phyloP scores from a whole-genome alignment of 1,140 invertebrate genomes.

The Trinorchestia longiramus region DNA sequence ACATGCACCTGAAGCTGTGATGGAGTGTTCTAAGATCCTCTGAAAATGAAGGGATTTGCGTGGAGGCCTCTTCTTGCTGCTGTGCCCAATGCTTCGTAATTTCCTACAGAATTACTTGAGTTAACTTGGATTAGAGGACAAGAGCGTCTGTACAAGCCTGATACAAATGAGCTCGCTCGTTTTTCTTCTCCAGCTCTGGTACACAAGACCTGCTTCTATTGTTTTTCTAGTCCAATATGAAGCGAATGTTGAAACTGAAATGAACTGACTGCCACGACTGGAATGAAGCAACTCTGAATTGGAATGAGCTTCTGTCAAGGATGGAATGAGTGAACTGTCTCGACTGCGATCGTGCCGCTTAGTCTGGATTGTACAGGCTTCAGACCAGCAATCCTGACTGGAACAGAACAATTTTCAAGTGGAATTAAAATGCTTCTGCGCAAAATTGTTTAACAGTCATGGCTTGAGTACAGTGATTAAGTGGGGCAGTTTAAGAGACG shows the following conservation, averaged over 20 bases:
- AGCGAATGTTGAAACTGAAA: neutral
- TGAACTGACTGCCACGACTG: neutral
- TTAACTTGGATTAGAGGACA: slow-evolving; percentile 3
- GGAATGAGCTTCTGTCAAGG: neutral
- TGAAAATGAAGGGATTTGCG: slow-evolving; percentile 22
- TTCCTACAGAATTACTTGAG: slow-evolving; percentile 40
- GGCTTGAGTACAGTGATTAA: too few relatives aligned
- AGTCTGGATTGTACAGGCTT: neutral
- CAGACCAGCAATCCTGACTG: neutral
- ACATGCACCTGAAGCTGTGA: neutral
- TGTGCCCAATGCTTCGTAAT: slow-evolving; percentile 42
- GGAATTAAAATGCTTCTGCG: too few relatives aligned
- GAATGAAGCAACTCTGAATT: neutral
- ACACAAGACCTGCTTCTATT: neutral
- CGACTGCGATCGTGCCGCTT: neutral
- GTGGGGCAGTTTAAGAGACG: too few relatives aligned
- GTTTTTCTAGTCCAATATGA: neutral
- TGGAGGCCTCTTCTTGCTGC: neutral
- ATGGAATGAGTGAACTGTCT: neutral
- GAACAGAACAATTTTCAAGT: neutral
- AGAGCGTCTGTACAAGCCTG: neutral
- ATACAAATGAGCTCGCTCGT: slow-evolving; percentile 1
- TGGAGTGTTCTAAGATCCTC: neutral
- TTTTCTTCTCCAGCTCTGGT: neutral
- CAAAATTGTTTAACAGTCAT: too few relatives aligned